Percentiles rank a stretch among this genome's conserved stretches.
phyloP scores from a whole-genome alignment of 2,888 invertebrate genomes.

The Oscheius sp. region DNA sequence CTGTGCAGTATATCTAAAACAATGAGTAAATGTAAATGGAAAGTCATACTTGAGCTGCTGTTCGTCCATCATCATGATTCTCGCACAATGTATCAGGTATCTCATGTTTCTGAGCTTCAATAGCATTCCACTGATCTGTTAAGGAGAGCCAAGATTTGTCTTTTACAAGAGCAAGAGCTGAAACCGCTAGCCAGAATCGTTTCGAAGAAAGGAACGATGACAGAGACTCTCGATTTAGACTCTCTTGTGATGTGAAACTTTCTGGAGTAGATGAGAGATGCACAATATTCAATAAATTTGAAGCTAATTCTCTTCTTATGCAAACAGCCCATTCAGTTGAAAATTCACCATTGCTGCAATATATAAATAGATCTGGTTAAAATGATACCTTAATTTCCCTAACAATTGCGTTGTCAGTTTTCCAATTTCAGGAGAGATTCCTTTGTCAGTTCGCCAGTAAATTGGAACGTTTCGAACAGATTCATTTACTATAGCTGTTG shows the following conservation, averaged over 20 bases:
- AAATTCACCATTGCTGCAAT: conserved; percentile 45
- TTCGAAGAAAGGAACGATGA: conserved; percentile 24
- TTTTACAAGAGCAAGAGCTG: conserved; percentile 87
- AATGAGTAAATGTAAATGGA: conserved; percentile 68
- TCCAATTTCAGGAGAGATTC: conserved; percentile 57
- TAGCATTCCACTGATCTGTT: conserved; percentile 40
- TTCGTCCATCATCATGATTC: conserved; percentile 86
- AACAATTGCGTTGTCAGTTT: conserved; percentile 42
- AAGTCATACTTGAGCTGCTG: conserved; percentile 49
- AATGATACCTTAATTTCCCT: conserved; percentile 35
- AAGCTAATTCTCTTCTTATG: conserved; percentile 52
- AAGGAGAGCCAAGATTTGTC: conserved; percentile 61
- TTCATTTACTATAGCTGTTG: conserved; percentile 48
- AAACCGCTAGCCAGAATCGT: conserved; percentile 84
- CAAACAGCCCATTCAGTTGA: conserved; percentile 57
- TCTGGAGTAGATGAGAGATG: conserved; percentile 40
- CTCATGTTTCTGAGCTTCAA: conserved; percentile 51
- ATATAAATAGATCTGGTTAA: not conserved
- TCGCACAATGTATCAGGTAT: conserved; percentile 78
- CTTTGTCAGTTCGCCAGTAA: conserved; percentile 60
- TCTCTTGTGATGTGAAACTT: conserved; percentile 23
- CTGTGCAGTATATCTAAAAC: conserved; percentile 82
- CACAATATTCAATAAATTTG: conserved; percentile 36
- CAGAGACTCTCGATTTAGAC: conserved; percentile 12
- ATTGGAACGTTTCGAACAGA: conserved; percentile 56